Conservation (phyloP, 1,140 invertebrate species). For the Sitophilus oryzae region DNA sequence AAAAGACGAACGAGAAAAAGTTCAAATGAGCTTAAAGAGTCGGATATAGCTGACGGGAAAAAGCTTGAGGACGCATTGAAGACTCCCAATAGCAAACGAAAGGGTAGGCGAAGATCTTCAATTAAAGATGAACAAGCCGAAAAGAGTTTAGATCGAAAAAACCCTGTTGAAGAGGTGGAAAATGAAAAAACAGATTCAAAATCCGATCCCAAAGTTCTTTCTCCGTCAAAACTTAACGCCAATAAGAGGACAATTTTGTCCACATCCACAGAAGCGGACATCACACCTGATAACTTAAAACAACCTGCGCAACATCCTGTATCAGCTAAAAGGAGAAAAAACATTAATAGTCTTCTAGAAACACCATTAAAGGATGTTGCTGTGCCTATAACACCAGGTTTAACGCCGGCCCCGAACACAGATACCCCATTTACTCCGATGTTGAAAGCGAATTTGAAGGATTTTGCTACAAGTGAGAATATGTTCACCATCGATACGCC, state of each 20-base stretch:
- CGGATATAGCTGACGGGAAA: slow-evolving; percentile 17
- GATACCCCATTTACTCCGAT: slow-evolving; percentile 37
- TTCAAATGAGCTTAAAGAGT: neutral
- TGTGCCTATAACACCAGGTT: slow-evolving; percentile 30
- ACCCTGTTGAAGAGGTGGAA: neutral
- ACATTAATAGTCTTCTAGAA: slow-evolving; percentile 27
- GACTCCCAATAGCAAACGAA: slow-evolving; percentile 17
- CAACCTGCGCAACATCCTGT: slow-evolving; percentile 1
- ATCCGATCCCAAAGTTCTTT: slow-evolving; percentile 17
- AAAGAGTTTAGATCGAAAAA: neutral
- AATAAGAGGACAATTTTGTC: slow-evolving; percentile 28
- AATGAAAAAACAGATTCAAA: slow-evolving; percentile 5
- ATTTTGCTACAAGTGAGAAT: slow-evolving; percentile 23
- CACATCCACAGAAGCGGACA: slow-evolving; percentile 9
- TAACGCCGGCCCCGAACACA: slow-evolving; percentile 2
- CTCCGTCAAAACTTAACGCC: slow-evolving; percentile 31
- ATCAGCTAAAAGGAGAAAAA: slow-evolving; percentile 12
- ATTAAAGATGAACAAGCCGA: neutral
- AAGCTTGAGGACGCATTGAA: slow-evolving; percentile 19
- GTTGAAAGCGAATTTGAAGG: slow-evolving; percentile 35
- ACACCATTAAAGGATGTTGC: slow-evolving; percentile 35
- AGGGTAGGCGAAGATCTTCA: neutral
- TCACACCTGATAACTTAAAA: slow-evolving; percentile 15
- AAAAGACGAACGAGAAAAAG: neutral
- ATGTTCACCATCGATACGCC: slow-evolving; percentile 35